Conservation (phyloP, 2,797 vertebrate species). For the Ptychadena robeensis region DNA sequence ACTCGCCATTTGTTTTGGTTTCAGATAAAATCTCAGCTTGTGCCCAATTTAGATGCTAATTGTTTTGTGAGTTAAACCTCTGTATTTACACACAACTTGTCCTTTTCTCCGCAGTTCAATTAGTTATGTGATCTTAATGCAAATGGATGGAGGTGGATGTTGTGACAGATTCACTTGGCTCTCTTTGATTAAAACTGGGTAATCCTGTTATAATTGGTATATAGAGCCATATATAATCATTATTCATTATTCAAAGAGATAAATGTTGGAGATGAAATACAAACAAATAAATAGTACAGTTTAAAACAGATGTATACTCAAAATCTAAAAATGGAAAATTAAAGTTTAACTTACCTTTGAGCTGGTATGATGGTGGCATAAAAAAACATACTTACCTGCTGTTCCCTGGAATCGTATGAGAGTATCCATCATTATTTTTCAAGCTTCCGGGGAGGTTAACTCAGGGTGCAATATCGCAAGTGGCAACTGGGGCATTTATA, state of each 20-base stretch:
- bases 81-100: conserved; percentile 6
- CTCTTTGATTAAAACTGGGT: not conserved
- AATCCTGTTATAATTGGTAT: conserved; percentile 6
- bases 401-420: too few species aligned
- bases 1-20: conserved; percentile 47
- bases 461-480: too few species aligned
- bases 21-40: conserved; percentile 47
- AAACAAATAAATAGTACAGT: too few species aligned
- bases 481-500: too few species aligned
- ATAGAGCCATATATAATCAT: not conserved
- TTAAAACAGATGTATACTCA: too few species aligned
- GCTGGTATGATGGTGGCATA: too few species aligned
- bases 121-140: conserved; percentile 8
- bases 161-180: not conserved
- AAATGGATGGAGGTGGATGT: conserved; percentile 19
- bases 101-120: not conserved
- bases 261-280: not conserved
- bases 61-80: conserved; percentile 18
- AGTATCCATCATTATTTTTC: too few species aligned
- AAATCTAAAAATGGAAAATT: too few species aligned
- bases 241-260: not conserved
- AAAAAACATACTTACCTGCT: too few species aligned
- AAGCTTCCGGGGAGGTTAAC: too few species aligned
- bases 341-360: too few species aligned
- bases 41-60: conserved; percentile 55